Conservation (phyloP, 2,888 invertebrate species). For the Drosophila pseudotakahashii region DNA sequence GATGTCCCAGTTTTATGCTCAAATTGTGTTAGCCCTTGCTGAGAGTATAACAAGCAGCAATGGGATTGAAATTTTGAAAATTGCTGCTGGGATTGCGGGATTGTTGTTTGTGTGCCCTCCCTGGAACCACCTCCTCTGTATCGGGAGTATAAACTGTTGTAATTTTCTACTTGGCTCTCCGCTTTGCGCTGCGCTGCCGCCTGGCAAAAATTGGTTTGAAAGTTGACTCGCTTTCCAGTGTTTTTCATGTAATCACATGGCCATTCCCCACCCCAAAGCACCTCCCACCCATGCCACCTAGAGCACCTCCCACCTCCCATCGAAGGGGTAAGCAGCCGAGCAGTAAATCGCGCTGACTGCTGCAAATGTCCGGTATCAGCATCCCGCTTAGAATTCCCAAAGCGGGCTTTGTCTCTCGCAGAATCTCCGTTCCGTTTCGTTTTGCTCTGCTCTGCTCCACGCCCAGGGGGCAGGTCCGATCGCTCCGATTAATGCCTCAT, state of each 20-base stretch:
- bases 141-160: slow-evolving; percentile 52
- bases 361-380: slow-evolving; percentile 43
- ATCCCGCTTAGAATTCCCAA: slow-evolving; percentile 49
- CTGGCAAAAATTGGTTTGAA: slow-evolving; percentile 63
- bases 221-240: slow-evolving; percentile 48
- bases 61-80: slow-evolving; percentile 79
- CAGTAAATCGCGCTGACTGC: slow-evolving; percentile 75
- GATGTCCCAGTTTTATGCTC: background rate
- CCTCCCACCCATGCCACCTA: slow-evolving; percentile 6
- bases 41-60: slow-evolving; percentile 31
- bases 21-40: slow-evolving; percentile 3
- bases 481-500: slow-evolving; percentile 66
- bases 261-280: slow-evolving; percentile 19
- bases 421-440: slow-evolving; percentile 38
- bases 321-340: slow-evolving; percentile 55
- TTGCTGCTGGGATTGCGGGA: slow-evolving; percentile 80
- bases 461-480: slow-evolving; percentile 66
- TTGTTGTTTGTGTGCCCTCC: slow-evolving; percentile 50
- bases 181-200: slow-evolving; percentile 39
- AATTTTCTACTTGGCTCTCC: slow-evolving; percentile 57
- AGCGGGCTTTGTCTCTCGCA: slow-evolving; percentile 30
- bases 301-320: background rate
- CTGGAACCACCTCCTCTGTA: slow-evolving; percentile 10
- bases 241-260: slow-evolving; percentile 62
- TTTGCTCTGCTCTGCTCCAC: slow-evolving; percentile 50